Base-by-base conservation (phyloP, 2,888 invertebrate species). In the Trachelus tabidus region DNA sequence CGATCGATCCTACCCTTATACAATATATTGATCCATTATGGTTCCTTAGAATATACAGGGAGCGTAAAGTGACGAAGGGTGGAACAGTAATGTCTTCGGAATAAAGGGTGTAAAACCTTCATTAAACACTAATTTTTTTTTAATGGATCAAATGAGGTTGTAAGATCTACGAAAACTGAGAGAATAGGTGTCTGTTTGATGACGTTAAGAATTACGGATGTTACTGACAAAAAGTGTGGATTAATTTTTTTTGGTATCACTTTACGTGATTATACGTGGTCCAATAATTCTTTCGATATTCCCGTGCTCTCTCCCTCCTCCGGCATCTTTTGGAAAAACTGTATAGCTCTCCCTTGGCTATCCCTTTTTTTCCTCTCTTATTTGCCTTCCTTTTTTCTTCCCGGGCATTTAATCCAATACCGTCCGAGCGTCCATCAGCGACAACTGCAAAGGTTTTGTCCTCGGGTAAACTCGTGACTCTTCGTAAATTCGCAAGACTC, bases 371-470 rank as follows among this genome's bases (percentile, higher is more conserved):
- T 12, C 12, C 1, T 33, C 37, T 77, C 4, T 79, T 75, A 74
- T 77, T 73, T 33, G 15, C 3, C 68, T 82, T 85, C 83, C 83
- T 81, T 88, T 86, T 85, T 87, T n/a, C n/a, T 83, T 73, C 77
- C 84, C 83, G 82, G 85, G 84, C 88, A 87, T 89, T 90, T 90
- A 90, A 90, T 90, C 89, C 89, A 88, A 87, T 88, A 87, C 86
- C 85, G 85, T 84, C 88, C 87, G 87, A 85, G 89, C 90, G 90
- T 91, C 88, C 89, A 90, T 89, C 34, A 56, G 56, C 9, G 23
- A 9, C 56, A 56, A 30, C 68, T 34, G 23, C 73, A 15, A 37
- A 56, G 56, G 56, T 23, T 56, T 56, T 56, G 56, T 56, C 56
- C 56, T 56, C 9, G 56, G 23, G 23, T 56, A 56, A 23, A 56